A percentile compares a stretch with the other conserved stretches of the same genome.
Evolutionary conservation across 2,888 invertebrate genomes (phyloP).

Genomic region (Sinohyriopsis cumingii): DNA sequence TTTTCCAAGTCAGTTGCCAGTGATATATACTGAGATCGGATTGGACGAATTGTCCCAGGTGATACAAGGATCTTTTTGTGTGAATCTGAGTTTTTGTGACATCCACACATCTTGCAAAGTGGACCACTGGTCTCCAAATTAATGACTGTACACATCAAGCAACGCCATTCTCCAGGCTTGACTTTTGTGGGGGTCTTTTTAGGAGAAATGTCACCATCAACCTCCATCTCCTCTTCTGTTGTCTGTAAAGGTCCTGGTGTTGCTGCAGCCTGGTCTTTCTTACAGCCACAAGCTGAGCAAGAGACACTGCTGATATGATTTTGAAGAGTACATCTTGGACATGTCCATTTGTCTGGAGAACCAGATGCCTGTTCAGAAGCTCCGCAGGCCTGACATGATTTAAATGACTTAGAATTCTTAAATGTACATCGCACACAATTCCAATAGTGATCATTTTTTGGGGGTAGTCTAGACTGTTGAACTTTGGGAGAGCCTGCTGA

Average conservation of each 20-base stretch:
- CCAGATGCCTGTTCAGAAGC: constrained; percentile 62
- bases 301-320: constrained; percentile 32
- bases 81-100: constrained; percentile 12
- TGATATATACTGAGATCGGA: constrained; percentile 78
- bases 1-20: constrained; percentile 87
- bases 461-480: no score
- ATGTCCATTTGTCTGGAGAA: constrained; percentile 44
- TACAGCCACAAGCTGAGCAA: constrained; percentile 45
- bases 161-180: constrained; percentile 28
- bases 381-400: constrained; percentile 89
- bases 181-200: not conserved
- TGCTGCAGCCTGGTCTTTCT: constrained; percentile 9
- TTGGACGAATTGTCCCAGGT: constrained; percentile 21
- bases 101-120: constrained; percentile 46
- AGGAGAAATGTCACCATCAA: not conserved
- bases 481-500: no score
- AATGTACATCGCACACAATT: constrained; percentile 91
- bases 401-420: constrained; percentile 81
- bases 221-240: constrained; percentile 1
- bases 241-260: not conserved
- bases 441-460: constrained; percentile 75
- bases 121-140: constrained; percentile 33
- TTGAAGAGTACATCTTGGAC: constrained; percentile 52
- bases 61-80: constrained; percentile 23
- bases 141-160: constrained; percentile 50